A percentile compares a stretch with the other conserved stretches of the same genome.
Conservation (phyloP, 2,113 vertebrate genomes). For the Camelus bactrianus region DNA sequence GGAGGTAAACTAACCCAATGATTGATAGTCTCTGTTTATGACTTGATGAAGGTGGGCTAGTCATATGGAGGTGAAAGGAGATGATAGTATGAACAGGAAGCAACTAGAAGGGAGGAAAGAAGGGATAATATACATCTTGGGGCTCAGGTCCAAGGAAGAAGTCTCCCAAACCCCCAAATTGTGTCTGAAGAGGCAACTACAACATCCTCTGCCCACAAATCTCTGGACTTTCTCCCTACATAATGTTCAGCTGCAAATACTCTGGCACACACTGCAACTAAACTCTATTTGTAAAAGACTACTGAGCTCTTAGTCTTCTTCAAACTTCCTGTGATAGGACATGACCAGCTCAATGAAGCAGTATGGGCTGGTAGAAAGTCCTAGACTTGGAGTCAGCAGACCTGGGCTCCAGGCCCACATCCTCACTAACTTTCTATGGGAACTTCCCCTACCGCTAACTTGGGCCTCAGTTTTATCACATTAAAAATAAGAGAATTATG, state of each 20-base stretch:
- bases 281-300: neutral
- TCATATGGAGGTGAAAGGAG: neutral
- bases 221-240: neutral
- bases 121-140: neutral
- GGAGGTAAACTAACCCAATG: neutral
- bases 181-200: neutral
- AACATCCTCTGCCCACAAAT: neutral
- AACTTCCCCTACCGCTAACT: neutral
- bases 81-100: neutral
- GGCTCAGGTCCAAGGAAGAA: slow-evolving; percentile 45
- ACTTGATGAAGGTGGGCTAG: neutral
- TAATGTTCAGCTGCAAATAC: neutral
- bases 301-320: neutral
- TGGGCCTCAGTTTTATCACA: neutral
- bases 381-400: neutral
- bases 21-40: slow-evolving; percentile 33
- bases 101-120: slow-evolving; percentile 21
- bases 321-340: neutral
- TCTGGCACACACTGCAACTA: neutral
- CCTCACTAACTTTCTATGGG: neutral
- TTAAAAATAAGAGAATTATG: slow-evolving; percentile 5
- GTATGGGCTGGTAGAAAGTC: neutral
- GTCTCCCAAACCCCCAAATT: neutral
- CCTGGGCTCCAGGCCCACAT: neutral
- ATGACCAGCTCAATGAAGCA: neutral